Evolutionary conservation across 2,888 invertebrate species (phyloP).

Genomic region (Drosophila meridiana): DNA sequence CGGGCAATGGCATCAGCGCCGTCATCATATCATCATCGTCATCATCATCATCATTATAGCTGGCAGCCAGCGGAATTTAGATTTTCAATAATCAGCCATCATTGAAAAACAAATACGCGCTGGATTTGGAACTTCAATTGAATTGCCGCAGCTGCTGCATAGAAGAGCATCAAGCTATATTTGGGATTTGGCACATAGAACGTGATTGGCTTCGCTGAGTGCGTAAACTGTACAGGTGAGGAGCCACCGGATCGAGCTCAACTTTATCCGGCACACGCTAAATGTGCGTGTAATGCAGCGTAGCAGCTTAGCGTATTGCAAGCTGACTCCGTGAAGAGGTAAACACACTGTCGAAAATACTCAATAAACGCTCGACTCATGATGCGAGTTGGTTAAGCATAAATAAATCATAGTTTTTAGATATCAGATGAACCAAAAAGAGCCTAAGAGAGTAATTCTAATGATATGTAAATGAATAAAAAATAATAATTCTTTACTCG

Average conservation of each 20-base stretch:
- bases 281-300: conserved; percentile 50
- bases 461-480: too few species aligned
- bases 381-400: neutral
- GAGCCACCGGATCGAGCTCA: conserved; percentile 22
- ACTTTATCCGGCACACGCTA: conserved; percentile 8
- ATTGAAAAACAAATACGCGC: conserved; percentile 79
- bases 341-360: conserved; percentile 4
- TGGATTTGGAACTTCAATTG: conserved; percentile 69
- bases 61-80: conserved; percentile 68
- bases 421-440: too few species aligned
- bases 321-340: conserved; percentile 3
- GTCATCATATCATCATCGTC: conserved; percentile 22
- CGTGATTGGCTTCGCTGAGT: conserved; percentile 72
- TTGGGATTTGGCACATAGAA: conserved; percentile 62
- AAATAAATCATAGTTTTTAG: neutral
- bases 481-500: too few species aligned
- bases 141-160: conserved; percentile 44
- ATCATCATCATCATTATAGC: conserved; percentile 31
- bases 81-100: conserved; percentile 80
- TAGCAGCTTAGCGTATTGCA: conserved; percentile 37
- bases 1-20: conserved; percentile 25
- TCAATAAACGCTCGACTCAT: neutral
- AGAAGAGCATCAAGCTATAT: conserved; percentile 23
- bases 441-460: neutral
- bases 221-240: conserved; percentile 58